Conservation (phyloP, 2,113 vertebrate species). For the Psettodes erumei region DNA sequence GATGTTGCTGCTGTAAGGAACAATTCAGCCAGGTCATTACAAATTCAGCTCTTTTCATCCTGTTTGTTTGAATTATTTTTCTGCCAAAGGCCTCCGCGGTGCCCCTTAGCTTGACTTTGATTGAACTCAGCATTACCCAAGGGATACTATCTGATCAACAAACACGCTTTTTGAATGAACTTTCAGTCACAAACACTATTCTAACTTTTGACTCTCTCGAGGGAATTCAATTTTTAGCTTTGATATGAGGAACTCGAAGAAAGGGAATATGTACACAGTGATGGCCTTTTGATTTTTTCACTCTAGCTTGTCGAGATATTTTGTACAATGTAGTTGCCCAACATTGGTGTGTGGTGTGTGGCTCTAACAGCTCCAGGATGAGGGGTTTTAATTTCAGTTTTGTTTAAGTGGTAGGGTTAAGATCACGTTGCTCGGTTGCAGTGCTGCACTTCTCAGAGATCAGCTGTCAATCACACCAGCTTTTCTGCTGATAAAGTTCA, state of each 20-base stretch:
- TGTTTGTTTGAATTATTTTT: conserved; percentile 55
- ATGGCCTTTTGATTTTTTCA: conserved; percentile 10
- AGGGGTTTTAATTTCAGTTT: conserved; percentile 17
- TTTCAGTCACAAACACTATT: conserved; percentile 7
- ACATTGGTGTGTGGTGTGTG: neutral
- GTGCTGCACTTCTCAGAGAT: conserved; percentile 14
- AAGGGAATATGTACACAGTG: neutral
- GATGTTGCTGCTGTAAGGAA: conserved; percentile 39
- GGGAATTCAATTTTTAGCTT: conserved; percentile 11
- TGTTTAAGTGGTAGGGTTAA: too few species aligned
- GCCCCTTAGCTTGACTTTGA: conserved; percentile 35
- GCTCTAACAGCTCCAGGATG: neutral
- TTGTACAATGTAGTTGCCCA: neutral
- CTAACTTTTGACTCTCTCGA: neutral
- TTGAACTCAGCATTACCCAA: conserved; percentile 30
- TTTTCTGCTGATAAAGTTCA: conserved; percentile 24
- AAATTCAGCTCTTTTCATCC: conserved; percentile 57
- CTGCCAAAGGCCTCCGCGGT: conserved; percentile 3
- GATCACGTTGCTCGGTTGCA: neutral
- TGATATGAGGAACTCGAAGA: conserved; percentile 11
- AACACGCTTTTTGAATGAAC: conserved; percentile 26
- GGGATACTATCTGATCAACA: conserved; percentile 34
- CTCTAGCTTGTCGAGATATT: neutral
- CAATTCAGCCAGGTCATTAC: conserved; percentile 34
- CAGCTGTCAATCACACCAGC: conserved; percentile 13